Conservation (phyloP, 2,888 invertebrate genomes). For the Incurvaria masculella region DNA sequence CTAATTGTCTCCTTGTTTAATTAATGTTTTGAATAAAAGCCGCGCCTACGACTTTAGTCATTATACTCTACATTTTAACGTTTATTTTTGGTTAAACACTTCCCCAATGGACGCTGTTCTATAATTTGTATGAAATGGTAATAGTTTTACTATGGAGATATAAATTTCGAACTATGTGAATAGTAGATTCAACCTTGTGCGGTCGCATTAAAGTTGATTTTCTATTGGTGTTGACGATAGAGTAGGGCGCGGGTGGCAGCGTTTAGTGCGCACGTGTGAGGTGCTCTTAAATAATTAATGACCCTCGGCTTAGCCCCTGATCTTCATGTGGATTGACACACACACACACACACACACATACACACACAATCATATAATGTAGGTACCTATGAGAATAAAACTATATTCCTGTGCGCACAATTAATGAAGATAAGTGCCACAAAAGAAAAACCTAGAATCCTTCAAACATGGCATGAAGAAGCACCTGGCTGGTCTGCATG, state of each 20-base stretch:
- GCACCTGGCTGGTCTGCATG: too few species aligned
- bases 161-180: neutral
- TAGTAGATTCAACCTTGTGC: neutral
- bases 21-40: neutral
- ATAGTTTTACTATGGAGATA: neutral
- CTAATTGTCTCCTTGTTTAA: neutral
- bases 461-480: too few species aligned
- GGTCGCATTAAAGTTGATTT: neutral
- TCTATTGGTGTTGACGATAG: neutral
- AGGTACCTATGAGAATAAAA: too few species aligned
- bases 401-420: too few species aligned
- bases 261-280: neutral
- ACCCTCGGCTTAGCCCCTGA: too few species aligned
- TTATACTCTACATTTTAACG: too few species aligned
- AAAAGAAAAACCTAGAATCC: too few species aligned
- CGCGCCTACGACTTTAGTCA: too few species aligned
- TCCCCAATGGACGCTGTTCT: neutral
- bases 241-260: neutral
- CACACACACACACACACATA: too few species aligned
- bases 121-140: neutral
- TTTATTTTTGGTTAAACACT: neutral
- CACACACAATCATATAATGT: too few species aligned
- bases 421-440: too few species aligned
- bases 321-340: too few species aligned
- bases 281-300: neutral